Base-by-base conservation (phyloP, 2,888 invertebrate species). In the Tipula lateralis region DNA sequence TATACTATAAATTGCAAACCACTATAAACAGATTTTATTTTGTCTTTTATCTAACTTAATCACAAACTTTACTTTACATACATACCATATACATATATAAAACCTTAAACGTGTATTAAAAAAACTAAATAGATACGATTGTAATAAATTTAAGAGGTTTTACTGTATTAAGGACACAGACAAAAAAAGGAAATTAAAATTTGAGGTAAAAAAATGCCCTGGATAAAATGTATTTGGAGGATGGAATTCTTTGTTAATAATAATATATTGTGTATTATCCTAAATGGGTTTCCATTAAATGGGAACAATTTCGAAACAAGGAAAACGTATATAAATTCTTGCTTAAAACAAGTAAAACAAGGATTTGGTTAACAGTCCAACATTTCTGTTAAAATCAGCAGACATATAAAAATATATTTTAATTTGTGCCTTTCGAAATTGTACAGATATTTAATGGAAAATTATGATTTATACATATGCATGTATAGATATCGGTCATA, bases 1-100 rank as follows among this genome's bases (percentile, higher is more conserved):
- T 66, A 66, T 24, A 66, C 66, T 66, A 66, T 66, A 66, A 66
- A 66, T 66, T 66, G 66, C 66, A 66, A 66, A 66, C 66, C 66
- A 66, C 66, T 66, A 66, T 66, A 66, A 19, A 66, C 66, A 66
- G 66, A 66, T 24, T 66, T 66, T 66, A 7, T 66, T 66, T 66
- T 66, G 24, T 24, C 66, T 66, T 66, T 66, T 66, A 66, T 66
- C 66, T 66, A 66, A 66, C 66, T 66, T 66, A 66, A 66, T 66
- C 66, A 66, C 66, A 66, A 66, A 24, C 24, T 66, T 66, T 66
- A 66, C 24, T 24, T 66, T n/a, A n/a, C n/a, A n/a, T n/a, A n/a
- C n/a, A n/a, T n/a, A n/a, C n/a, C n/a, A n/a, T n/a, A n/a, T n/a
- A n/a, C n/a, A 50, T 6, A 24, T 50, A 50, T 9, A 66, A 66